Percentiles rank a stretch among this genome's conserved stretches.
These are phyloP conservation scores for Butorides virescens DNA, from an alignment of 2,113 vertebrate genomes.

Conservation along the genomic window DNA sequence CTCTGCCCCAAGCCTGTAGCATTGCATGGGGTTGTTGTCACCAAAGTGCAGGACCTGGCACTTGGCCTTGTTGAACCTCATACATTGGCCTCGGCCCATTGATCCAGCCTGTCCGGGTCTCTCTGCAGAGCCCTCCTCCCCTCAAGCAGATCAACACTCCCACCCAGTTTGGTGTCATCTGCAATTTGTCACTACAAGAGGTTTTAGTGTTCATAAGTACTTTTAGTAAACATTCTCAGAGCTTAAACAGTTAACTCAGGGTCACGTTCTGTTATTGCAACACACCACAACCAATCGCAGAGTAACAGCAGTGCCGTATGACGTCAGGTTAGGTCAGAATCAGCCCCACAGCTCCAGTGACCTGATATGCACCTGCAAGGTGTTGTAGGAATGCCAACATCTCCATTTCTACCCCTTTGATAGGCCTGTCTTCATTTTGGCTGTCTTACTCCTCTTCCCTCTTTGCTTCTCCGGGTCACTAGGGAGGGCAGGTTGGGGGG, in stretches of 20 bases:
- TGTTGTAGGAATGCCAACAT: fast-evolving
- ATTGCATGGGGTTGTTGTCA: too few species aligned
- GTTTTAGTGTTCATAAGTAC: background rate
- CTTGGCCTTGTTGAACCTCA: too few species aligned
- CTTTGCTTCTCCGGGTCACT: background rate
- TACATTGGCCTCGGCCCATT: too few species aligned
- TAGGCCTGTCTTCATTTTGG: background rate
- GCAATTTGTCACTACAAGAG: background rate
- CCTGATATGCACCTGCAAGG: background rate
- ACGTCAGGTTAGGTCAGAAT: background rate
- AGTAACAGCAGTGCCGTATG: background rate
- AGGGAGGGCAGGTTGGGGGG: fast-evolving
- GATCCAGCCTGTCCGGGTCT: too few species aligned
- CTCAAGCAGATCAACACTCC: too few species aligned
- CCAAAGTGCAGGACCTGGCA: too few species aligned
- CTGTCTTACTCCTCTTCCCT: background rate
- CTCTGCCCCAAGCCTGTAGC: too few species aligned
- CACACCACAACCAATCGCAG: fast-evolving
- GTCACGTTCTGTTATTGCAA: background rate
- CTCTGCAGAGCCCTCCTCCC: too few species aligned
- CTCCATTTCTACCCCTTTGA: background rate
- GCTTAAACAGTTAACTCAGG: background rate
- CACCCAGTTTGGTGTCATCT: too few species aligned
- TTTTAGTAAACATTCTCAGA: background rate
- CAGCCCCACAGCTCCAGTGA: background rate